These are phyloP conservation scores for Tricholaema leucomelas DNA, from an alignment of 2,113 vertebrate species.

Conservation along the genomic window DNA sequence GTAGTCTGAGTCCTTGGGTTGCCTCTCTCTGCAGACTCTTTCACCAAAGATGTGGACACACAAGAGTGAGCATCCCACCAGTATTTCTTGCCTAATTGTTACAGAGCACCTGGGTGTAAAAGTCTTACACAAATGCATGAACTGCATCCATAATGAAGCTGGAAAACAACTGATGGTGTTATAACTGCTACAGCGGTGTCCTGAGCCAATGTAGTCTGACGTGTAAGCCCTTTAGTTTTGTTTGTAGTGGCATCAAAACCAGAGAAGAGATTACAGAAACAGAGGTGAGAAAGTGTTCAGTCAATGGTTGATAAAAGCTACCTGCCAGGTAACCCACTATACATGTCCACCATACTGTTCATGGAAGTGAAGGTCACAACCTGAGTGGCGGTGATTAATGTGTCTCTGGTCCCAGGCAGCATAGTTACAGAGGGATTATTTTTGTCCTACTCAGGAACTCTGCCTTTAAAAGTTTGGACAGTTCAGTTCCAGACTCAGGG, in stretches of 20 bases:
- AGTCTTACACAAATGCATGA: neutral
- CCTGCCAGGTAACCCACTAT: neutral
- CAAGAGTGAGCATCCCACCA: neutral
- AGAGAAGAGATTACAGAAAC: neutral
- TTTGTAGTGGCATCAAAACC: neutral
- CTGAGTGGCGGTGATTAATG: fast-evolving
- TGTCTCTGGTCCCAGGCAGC: neutral
- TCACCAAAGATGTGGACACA: neutral
- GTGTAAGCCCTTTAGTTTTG: neutral
- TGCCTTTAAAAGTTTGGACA: neutral
- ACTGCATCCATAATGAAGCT: neutral
- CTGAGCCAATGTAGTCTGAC: neutral
- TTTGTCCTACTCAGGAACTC: neutral
- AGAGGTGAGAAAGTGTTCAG: neutral
- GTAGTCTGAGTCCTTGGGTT: neutral
- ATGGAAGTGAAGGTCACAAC: neutral
- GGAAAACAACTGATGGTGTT: neutral
- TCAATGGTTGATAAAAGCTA: neutral
- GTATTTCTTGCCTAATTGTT: neutral
- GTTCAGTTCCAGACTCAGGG: neutral
- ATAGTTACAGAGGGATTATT: fast-evolving
- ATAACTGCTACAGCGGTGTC: neutral
- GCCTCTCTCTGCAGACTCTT: neutral
- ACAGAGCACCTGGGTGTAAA: neutral
- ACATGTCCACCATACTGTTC: neutral